Base-by-base conservation (phyloP, 2,888 invertebrate species). In the Agrypnus murinus region DNA sequence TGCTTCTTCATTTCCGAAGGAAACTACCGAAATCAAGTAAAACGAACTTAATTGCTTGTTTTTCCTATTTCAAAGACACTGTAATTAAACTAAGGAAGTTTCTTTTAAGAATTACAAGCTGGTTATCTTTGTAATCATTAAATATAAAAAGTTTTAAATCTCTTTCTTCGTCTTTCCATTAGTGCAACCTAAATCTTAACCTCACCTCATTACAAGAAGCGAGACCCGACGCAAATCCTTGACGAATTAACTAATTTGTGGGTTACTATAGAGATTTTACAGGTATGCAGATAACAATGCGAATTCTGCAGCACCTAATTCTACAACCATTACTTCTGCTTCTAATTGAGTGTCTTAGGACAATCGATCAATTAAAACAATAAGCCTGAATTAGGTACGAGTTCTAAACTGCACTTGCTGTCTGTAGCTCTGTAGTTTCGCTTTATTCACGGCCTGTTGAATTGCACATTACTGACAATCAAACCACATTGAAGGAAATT, bases 211-310 rank as follows among this genome's bases (percentile, higher is more conserved):
- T 48, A 19, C 19, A 36, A 17, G 55, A 55, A 10, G 38, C 17
- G 17, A 3, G 17, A 55, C 10, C 15, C 15, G 36, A 25, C n/a
- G 15, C 50, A 55, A 55, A 55, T 58, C 58, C 43, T 38, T 19
- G 2, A 19, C 25, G 43, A 34, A 58, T 58, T 40, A 58, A 25
- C 58, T 40, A 25, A 43, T 58, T 55, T 15, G 36, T 17, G 58
- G 58, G 2, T 3, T n/a, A 17, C 12, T 31, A 19, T 8, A 10
- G 58, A 15, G 55, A n/a, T 36, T 58, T 58, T 58, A 14, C 19
- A 58, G 58, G 43, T 58, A 58, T 58, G 58, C 58, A 58, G 58
- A 43, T 40, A 58, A 43, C 58, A 31, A 43, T 58, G 58, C 58
- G 58, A 40, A 38, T 55, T 12, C 25, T 58, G 58, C 58, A 58